Percentiles rank a stretch among this genome's conserved stretches.
These are phyloP conservation scores for Polypterus bichir DNA, from an alignment of 2,113 vertebrate genomes.

Conservation along the genomic window DNA sequence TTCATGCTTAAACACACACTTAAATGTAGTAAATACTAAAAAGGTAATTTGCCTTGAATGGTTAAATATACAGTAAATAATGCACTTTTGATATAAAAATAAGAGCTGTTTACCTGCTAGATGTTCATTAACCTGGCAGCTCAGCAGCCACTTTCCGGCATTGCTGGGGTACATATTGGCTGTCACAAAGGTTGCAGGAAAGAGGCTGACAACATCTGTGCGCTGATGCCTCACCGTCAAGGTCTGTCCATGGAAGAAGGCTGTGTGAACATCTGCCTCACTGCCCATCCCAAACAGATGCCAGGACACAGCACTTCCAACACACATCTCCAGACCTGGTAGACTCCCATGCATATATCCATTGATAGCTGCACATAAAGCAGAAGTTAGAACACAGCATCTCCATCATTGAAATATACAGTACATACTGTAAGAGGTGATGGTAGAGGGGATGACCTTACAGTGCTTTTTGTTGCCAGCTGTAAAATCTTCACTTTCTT, in stretches of 20 bases:
- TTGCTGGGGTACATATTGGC: slow-evolving; percentile 46
- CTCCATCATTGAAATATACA: neutral
- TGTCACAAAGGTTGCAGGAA: slow-evolving; percentile 57
- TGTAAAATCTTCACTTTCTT: slow-evolving; percentile 45
- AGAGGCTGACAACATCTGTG: slow-evolving; percentile 49
- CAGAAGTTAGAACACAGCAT: neutral
- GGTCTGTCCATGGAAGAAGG: slow-evolving; percentile 51
- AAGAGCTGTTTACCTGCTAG: slow-evolving; percentile 35
- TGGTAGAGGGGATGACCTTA: slow-evolving; percentile 19
- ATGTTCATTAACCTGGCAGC: slow-evolving; percentile 51
- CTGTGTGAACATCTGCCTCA: slow-evolving; percentile 55
- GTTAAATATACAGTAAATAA: no score
- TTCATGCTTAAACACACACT: no score
- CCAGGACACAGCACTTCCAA: slow-evolving; percentile 43
- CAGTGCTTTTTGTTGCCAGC: slow-evolving; percentile 60
- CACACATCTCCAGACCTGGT: slow-evolving; percentile 48
- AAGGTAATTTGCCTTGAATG: no score
- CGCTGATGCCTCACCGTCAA: slow-evolving; percentile 41
- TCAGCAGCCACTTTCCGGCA: slow-evolving; percentile 49
- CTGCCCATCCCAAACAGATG: slow-evolving; percentile 59
- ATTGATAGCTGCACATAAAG: slow-evolving; percentile 48
- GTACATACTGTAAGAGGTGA: neutral
- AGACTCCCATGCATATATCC: slow-evolving; percentile 59
- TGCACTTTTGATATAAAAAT: no score
- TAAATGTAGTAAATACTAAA: no score